These are phyloP conservation scores for Heteromurus nitidus DNA, from an alignment of 2,888 invertebrate species.

Conservation along the genomic window DNA sequence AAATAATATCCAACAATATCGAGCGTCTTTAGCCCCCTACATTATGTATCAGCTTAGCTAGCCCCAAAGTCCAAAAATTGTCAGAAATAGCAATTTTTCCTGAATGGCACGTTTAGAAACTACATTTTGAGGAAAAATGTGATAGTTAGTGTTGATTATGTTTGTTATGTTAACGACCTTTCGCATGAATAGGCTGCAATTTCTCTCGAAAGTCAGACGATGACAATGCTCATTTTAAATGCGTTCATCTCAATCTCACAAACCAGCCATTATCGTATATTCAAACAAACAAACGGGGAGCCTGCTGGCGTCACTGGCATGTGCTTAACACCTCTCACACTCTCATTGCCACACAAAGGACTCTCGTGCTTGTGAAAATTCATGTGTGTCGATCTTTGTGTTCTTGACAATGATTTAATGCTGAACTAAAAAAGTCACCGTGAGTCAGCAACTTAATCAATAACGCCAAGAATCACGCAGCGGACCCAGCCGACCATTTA, in stretches of 20 bases:
- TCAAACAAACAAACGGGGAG: no score
- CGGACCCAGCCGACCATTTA: no score
- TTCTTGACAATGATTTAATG: slow-evolving; percentile 55
- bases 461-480: background rate
- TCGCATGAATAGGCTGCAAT: slow-evolving; percentile 25
- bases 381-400: slow-evolving; percentile 18
- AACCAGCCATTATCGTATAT: no score
- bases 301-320: no score
- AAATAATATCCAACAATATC: no score
- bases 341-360: no score
- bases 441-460: slow-evolving; percentile 5
- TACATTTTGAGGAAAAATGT: background rate
- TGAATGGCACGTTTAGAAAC: no score
- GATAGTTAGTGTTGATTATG: slow-evolving; percentile 6
- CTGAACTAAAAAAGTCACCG: background rate
- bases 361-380: slow-evolving; percentile 6
- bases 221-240: slow-evolving; percentile 11
- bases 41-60: no score
- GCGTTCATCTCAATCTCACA: background rate
- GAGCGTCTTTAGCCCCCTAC: no score
- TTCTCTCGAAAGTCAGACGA: slow-evolving; percentile 27
- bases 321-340: no score
- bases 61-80: no score
- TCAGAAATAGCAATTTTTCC: no score
- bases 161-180: slow-evolving; percentile 40